A percentile compares a stretch with the other conserved stretches of the same genome.
These are phyloP conservation scores for Anoplius nigerrimus DNA, from an alignment of 2,888 invertebrate genomes.

Conservation along the genomic window DNA sequence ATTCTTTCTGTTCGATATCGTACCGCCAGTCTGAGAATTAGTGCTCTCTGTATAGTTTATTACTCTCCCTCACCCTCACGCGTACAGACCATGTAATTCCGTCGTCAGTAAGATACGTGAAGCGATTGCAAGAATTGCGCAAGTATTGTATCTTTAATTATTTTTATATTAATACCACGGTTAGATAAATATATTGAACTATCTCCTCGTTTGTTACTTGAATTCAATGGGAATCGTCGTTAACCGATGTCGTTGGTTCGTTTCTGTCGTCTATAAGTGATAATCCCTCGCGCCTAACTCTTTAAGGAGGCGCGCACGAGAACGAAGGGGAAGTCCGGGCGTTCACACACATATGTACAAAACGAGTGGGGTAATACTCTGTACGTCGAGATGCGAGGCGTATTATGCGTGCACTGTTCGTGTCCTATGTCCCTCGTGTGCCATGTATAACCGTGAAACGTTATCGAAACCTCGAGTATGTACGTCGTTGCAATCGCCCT, in stretches of 20 bases:
- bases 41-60: too few relatives aligned
- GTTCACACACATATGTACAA: background rate
- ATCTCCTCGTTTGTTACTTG: too few relatives aligned
- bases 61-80: too few relatives aligned
- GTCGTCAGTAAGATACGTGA: conserved; percentile 10
- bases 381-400: background rate
- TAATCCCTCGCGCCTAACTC: background rate
- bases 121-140: conserved; percentile 1
- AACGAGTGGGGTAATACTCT: background rate
- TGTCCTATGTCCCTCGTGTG: conserved; percentile 1
- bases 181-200: too few relatives aligned
- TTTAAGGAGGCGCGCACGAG: background rate
- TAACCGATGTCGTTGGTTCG: conserved; percentile 1
- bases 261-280: too few relatives aligned
- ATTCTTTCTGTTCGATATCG: too few relatives aligned
- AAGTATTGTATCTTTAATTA: conserved; percentile 54
- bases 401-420: background rate
- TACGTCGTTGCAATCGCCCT: background rate
- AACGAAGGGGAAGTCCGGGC: background rate
- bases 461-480: conserved; percentile 10
- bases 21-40: too few relatives aligned
- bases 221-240: too few relatives aligned
- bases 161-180: conserved; percentile 47
- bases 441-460: conserved; percentile 7
- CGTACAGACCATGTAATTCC: too few relatives aligned